Conservation (phyloP, 2,113 vertebrate species). For the Hemibagrus wyckioides region DNA sequence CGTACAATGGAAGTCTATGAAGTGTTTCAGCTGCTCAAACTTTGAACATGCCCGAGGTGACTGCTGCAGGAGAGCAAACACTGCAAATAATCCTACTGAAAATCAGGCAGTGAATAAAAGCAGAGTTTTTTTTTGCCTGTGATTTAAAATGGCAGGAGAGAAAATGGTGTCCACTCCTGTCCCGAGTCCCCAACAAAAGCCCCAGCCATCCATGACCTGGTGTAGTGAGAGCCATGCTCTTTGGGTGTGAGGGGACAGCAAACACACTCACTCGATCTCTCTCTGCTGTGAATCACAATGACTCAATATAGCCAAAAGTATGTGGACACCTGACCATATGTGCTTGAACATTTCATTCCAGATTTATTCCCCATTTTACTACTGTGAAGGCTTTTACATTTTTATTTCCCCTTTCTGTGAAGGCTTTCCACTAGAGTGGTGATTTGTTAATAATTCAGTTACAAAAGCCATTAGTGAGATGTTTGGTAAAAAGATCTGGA, state of each 20-base stretch:
- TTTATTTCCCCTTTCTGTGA: not conserved
- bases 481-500: no score
- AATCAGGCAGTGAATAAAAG: no score
- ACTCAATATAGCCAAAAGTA: not conserved
- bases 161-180: not conserved
- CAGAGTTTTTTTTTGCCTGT: no score
- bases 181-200: not conserved
- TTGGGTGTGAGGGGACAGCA: not conserved
- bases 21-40: not conserved
- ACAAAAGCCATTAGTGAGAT: not conserved
- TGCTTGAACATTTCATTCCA: not conserved
- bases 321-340: not conserved
- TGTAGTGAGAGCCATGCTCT: not conserved
- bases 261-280: not conserved
- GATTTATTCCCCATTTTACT: not conserved
- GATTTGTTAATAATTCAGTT: not conserved
- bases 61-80: not conserved
- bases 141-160: not conserved
- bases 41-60: no score
- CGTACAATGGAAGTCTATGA: not conserved
- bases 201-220: not conserved
- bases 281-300: not conserved
- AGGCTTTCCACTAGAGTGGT: not conserved
- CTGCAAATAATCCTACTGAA: no score
- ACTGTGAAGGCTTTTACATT: not conserved